Evolutionary conservation across 2,797 vertebrate genomes (phyloP), one percentile per base, ranked within the genome.

Genomic region (Moxostoma hubbsi): DNA sequence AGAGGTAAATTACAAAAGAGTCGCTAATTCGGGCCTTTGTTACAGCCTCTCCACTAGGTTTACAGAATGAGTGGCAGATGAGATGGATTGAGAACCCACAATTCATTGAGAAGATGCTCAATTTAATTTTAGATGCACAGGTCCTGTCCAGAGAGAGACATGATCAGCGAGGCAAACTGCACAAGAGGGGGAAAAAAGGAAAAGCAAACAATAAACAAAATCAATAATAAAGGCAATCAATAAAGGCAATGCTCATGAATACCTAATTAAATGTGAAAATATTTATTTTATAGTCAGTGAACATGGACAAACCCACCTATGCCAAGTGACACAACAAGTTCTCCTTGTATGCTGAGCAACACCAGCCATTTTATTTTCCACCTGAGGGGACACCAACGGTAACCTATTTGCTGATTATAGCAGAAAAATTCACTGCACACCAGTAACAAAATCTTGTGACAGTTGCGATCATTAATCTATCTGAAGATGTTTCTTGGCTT

Each of bases 261-360:
- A 87, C 80, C 82, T 84, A 88, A 91, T 89, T 87, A 89, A 90
- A 91, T 87, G 86, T 88, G 89, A 90, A 87, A 88, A 85, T 63
- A 88, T 87, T 89, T 87, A 6, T 85, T 87, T 89, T 88, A 82
- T 88, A 84, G 85, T 87, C 73, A 55, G 71, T 70, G 84, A 84
- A 77, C 77, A 54, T 68, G 55, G 79, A 82, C 74, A 74, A 84
- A 49, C 6, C 59, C 77, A 83, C 15, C 13, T 81, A 86, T 85
- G 85, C 74, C 10, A 80, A 83, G 80, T 75, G 24, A 64, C 47
- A 86, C 79, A 84, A 86, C 67, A 76, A 47, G 61, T 73, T 83
- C 81, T 82, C 82, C 73, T 71, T 82, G 82, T 75, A 85, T 81
- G 82, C 83, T 86, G 36, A 36, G 85, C 15, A 43, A 47, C 68